Evolutionary conservation across 2,113 vertebrate species (phyloP).

Genomic region (Pygoscelis adeliae): DNA sequence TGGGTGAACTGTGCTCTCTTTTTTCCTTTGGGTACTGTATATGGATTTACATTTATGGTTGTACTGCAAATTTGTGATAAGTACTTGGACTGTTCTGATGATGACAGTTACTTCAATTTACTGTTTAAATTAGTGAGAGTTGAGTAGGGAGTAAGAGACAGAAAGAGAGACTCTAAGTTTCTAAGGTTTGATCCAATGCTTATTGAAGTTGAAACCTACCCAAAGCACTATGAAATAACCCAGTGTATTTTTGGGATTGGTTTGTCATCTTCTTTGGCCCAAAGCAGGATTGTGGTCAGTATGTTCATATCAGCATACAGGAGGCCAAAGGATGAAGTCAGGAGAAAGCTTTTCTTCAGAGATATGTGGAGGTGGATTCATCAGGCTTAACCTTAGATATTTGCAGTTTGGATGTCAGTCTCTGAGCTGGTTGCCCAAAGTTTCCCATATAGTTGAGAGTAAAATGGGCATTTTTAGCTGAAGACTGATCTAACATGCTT

Average conservation of each 20-base stretch:
- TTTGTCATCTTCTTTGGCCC: not conserved
- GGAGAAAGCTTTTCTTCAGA: not conserved
- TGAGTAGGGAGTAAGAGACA: not conserved
- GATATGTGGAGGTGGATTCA: fast-evolving
- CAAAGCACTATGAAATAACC: not conserved
- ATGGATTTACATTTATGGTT: not conserved
- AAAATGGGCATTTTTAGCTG: not conserved
- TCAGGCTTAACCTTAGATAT: not conserved
- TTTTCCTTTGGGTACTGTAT: not conserved
- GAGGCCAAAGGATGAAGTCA: not conserved
- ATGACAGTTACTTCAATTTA: not conserved
- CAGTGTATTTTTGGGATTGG: not conserved
- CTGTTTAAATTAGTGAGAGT: not conserved
- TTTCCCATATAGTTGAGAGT: not conserved
- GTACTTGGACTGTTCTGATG: not conserved
- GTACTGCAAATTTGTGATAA: not conserved
- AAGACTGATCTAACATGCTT: not conserved
- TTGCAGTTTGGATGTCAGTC: not conserved
- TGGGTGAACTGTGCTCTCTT: not conserved
- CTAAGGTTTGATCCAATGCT: not conserved
- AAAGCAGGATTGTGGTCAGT: not conserved
- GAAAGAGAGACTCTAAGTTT: not conserved
- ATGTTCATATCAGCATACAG: not conserved
- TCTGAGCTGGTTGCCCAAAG: not conserved
- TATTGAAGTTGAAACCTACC: not conserved